Conservation (phyloP, 2,888 invertebrate genomes). For the Cetonia aurata region DNA sequence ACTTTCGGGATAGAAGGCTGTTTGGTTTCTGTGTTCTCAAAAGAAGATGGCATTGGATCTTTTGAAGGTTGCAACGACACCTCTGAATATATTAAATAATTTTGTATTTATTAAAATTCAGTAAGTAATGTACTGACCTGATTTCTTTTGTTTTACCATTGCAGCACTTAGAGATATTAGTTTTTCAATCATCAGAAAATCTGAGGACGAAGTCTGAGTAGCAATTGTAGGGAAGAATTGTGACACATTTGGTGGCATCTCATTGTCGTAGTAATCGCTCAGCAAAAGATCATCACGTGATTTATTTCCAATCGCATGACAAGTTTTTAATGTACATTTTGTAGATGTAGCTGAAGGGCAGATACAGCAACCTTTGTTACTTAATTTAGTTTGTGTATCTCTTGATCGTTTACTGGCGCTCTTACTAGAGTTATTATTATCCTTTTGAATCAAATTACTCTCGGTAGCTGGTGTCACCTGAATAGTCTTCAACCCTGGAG, state of each 20-base stretch:
- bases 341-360: not conserved
- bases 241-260: slow-evolving; percentile 36
- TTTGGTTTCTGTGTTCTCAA: no score
- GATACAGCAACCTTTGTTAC: not conserved
- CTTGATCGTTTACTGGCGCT: not conserved
- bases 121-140: not conserved
- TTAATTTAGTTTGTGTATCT: slow-evolving; percentile 19
- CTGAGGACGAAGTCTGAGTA: slow-evolving; percentile 46
- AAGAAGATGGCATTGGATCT: no score
- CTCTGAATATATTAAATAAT: no score
- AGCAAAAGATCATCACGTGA: slow-evolving; percentile 42
- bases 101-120: no score
- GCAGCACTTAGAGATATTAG: not conserved
- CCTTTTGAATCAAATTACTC: not conserved
- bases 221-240: slow-evolving; percentile 46
- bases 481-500: slow-evolving; percentile 29
- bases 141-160: not conserved
- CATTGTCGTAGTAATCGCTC: slow-evolving; percentile 45
- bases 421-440: not conserved
- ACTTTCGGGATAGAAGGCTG: no score
- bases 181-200: slow-evolving; percentile 41
- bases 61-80: no score
- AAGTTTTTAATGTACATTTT: slow-evolving; percentile 16
- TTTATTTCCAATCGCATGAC: not conserved
- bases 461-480: slow-evolving; percentile 9